phyloP scores from a whole-genome alignment of 2,797 vertebrate genomes.

The Cirrhinus mrigala region DNA sequence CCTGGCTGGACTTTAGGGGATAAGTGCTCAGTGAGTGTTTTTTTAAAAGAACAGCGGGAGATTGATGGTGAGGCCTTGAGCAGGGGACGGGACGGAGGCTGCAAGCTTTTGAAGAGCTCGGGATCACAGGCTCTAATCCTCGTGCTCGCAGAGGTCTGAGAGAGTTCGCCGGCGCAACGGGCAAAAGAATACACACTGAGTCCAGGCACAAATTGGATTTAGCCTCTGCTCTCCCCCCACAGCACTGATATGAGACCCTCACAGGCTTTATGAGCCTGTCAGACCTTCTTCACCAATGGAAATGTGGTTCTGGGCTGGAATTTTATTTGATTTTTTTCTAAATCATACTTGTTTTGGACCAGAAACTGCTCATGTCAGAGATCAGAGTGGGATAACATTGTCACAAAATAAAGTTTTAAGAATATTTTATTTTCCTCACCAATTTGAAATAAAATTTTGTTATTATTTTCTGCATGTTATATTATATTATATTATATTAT shows the following conservation, averaged over 20 bases:
- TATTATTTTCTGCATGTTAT: no score
- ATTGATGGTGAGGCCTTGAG: constrained; percentile 76
- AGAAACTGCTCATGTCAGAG: background rate
- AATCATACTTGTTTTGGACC: background rate
- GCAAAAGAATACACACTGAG: constrained; percentile 74
- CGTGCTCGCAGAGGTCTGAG: constrained; percentile 75
- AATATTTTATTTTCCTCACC: background rate
- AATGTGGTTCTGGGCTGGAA: background rate
- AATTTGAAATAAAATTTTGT: background rate
- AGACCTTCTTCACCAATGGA: no score
- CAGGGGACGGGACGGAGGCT: constrained; percentile 56
- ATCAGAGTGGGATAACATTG: background rate
- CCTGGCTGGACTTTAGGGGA: constrained; percentile 77
- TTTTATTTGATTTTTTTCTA: background rate
- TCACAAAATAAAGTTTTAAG: background rate
- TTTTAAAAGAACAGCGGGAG: constrained; percentile 69
- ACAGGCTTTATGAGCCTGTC: background rate
- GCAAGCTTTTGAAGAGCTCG: constrained; percentile 77
- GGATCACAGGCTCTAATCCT: constrained; percentile 82
- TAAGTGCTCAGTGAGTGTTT: constrained; percentile 74
- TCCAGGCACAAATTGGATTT: constrained; percentile 76
- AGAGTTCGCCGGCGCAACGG: constrained; percentile 77
- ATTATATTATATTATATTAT: no score
- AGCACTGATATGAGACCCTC: constrained; percentile 35
- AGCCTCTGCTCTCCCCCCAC: constrained; percentile 34